Percentiles rank a stretch among this genome's conserved stretches.
Evolutionary conservation across 2,113 vertebrate species (phyloP).

Genomic region (Callorhinus ursinus): DNA sequence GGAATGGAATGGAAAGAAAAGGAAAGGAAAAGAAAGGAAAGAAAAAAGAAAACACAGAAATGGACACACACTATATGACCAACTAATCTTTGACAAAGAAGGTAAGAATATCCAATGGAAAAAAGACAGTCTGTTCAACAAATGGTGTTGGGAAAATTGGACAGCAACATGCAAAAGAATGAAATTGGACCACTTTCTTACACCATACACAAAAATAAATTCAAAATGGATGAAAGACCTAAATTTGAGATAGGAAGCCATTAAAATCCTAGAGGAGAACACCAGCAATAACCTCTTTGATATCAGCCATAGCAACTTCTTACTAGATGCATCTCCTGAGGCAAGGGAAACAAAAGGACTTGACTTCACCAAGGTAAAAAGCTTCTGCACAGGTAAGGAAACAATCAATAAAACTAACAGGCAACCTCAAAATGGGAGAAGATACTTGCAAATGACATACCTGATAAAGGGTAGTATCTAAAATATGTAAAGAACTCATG

Average conservation of each 20-base stretch:
- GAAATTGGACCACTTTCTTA: neutral
- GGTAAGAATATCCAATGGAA: neutral
- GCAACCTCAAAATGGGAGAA: neutral
- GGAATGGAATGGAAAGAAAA: too few relatives aligned
- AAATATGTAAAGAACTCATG: neutral
- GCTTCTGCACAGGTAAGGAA: neutral
- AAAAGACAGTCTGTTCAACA: neutral
- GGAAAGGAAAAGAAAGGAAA: too few relatives aligned
- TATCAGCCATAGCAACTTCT: neutral
- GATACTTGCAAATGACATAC: neutral
- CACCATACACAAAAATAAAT: neutral
- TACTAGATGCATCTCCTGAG: neutral
- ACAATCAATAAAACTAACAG: neutral
- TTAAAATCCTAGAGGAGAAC: neutral
- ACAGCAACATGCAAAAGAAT: neutral
- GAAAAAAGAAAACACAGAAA: neutral
- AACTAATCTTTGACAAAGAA: neutral
- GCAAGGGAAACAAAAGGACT: neutral
- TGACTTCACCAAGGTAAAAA: neutral
- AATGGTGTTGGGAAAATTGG: neutral
- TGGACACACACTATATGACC: neutral
- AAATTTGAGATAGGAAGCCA: neutral
- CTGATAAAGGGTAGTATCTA: neutral
- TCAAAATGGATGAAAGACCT: neutral
- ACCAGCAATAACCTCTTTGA: neutral